Percentiles rank a stretch among this genome's conserved stretches.
These are phyloP conservation scores for Plectropomus leopardus DNA, from an alignment of 2,113 vertebrate species.

Conservation along the genomic window DNA sequence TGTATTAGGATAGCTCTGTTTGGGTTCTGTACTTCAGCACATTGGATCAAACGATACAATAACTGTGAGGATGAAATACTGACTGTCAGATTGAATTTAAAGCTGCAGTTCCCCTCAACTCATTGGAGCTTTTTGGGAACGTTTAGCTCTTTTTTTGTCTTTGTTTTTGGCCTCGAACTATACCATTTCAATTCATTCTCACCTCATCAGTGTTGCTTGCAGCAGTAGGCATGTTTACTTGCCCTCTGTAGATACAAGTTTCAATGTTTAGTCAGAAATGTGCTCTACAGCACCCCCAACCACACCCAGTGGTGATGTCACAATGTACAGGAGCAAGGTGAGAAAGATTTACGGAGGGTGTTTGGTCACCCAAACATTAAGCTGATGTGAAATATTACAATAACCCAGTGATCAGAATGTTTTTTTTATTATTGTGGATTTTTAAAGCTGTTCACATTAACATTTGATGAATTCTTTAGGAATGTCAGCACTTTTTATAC, in stretches of 20 bases:
- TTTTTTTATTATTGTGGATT: background rate
- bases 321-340: background rate
- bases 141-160: background rate
- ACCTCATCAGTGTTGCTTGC: too few relatives aligned
- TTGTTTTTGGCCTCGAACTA: background rate
- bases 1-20: background rate
- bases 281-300: background rate
- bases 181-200: background rate
- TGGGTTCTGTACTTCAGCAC: constrained; percentile 10
- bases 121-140: background rate
- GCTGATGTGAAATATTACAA: background rate
- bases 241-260: too few relatives aligned
- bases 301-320: background rate
- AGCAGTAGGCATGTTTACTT: background rate
- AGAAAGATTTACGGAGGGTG: background rate
- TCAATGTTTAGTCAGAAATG: background rate
- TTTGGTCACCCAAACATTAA: background rate
- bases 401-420: too few relatives aligned
- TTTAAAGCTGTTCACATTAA: background rate
- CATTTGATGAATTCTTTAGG: background rate
- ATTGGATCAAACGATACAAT: background rate
- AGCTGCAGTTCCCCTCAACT: background rate
- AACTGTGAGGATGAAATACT: background rate
- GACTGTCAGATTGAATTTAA: background rate
- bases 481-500: background rate